Base-by-base conservation (phyloP, 2,113 vertebrate species). In the Pao palembangensis region DNA sequence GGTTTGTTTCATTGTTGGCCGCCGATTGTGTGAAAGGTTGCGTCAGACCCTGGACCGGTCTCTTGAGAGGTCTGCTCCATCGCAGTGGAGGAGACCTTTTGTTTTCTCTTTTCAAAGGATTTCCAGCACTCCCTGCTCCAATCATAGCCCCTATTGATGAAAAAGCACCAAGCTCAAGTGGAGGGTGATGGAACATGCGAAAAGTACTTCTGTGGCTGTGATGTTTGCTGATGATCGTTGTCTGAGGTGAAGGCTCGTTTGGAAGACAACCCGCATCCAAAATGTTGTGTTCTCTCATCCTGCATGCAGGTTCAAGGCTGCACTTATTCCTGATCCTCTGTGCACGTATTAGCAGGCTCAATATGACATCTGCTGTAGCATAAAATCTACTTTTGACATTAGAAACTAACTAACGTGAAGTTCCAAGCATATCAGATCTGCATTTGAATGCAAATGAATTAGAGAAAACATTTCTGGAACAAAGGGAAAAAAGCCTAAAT, bases 11-110 rank as follows among this genome's bases (percentile, higher is more conserved):
- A 84, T 84, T 87, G 86, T 85, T 81, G 83, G 73, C 78, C 21
- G 57, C 68, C 53, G 74, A 88, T 87, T 88, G 85, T 87, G 84
- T 85, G 83, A 88, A 89, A 86, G 80, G 85, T 86, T 83, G 73
- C 77, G 78, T 81, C 80, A 64, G 80, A 78, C 82, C 79, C 86
- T 75, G 71, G 71, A 74, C 75, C 13, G 63, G 82, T 83, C 87
- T 82, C 85, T 78, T 50, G 78, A 81, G 85, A 80, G 73, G 62
- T 44, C 71, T 69, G 83, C 71, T 74, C 84, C 80, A 84, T 78
- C 74, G 60, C 78, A 70, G 77, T 73, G 76, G 80, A 84, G 79
- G 76, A 79, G 80, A 83, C 74, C 85, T 81, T 86, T 87, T 87
- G 82, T 87, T 88, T 84, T 78, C 76, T 78, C 75, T 73, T 87